phyloP scores from a whole-genome alignment of 1,140 invertebrate species.

The Atta colombica region DNA sequence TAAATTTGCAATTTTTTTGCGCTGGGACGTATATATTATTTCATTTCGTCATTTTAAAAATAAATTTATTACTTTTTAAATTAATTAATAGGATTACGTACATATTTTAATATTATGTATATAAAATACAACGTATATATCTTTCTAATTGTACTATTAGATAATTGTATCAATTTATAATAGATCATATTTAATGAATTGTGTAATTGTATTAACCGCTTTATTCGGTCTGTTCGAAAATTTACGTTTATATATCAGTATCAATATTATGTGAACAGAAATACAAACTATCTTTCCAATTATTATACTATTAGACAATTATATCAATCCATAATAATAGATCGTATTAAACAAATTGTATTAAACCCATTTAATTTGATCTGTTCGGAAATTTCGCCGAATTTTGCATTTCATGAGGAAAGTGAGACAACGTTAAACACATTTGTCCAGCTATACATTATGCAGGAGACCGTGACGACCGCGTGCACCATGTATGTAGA shows the following conservation, averaged over 20 bases:
- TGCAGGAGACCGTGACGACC: slow-evolving; percentile 39
- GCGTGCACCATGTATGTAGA: slow-evolving; percentile 43
- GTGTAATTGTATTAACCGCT: too few species aligned
- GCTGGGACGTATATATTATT: not conserved
- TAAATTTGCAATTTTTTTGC: not conserved
- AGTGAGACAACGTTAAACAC: slow-evolving; percentile 18
- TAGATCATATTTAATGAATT: too few species aligned
- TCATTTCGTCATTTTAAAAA: not conserved
- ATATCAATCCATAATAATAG: slow-evolving; percentile 7
- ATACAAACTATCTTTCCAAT: not conserved
- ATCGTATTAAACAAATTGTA: not conserved
- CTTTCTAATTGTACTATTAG: too few species aligned
- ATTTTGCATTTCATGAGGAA: too few species aligned
- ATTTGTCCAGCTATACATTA: slow-evolving; percentile 44
- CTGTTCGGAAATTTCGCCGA: slow-evolving; percentile 10
- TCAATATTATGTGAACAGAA: not conserved
- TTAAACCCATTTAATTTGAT: slow-evolving; percentile 6
- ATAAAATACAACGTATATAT: too few species aligned
- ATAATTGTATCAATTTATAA: too few species aligned
- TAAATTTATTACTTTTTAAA: not conserved
- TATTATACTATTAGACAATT: not conserved
- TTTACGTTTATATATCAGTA: too few species aligned
- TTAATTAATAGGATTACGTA: not conserved
- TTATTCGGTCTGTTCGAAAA: too few species aligned
- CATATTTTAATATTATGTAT: too few species aligned